phyloP scores from a whole-genome alignment of 1,140 invertebrate species.

The Panagrolaimus sp. region DNA sequence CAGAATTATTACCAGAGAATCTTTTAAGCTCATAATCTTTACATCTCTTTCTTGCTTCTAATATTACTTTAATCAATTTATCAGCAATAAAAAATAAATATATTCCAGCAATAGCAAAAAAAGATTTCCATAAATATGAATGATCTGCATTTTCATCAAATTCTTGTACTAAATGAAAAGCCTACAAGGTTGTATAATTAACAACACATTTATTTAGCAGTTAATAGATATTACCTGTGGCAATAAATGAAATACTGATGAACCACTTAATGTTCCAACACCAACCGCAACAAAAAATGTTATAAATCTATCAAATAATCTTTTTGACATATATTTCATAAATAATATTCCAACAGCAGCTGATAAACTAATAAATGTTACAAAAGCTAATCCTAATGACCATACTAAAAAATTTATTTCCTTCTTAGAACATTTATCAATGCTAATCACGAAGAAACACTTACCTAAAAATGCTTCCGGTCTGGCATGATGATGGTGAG shows the following conservation, averaged over 20 bases:
- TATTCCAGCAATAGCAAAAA: constrained; percentile 53
- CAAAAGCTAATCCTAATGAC: constrained; percentile 65
- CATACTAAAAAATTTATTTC: constrained; percentile 64
- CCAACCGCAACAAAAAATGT: constrained; percentile 67
- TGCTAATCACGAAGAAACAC: not conserved
- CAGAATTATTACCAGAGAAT: not conserved
- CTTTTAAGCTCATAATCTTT: not conserved
- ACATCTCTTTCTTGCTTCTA: constrained; percentile 45
- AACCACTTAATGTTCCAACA: constrained; percentile 66
- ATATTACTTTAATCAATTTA: constrained; percentile 54
- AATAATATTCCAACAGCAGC: constrained; percentile 65
- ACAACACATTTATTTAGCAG: too few species aligned
- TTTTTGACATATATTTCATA: constrained; percentile 65
- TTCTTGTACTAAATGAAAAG: constrained; percentile 46
- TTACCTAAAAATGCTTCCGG: constrained; percentile 12
- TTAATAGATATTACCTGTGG: constrained; percentile 61
- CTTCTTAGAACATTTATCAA: not conserved
- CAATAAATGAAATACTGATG: constrained; percentile 66
- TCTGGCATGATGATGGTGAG: constrained; percentile 8
- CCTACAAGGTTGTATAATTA: constrained; percentile 28
- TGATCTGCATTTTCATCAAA: constrained; percentile 35
- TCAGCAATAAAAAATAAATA: constrained; percentile 57
- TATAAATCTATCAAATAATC: constrained; percentile 64
- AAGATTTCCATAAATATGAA: constrained; percentile 47
- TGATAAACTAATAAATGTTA: constrained; percentile 66